Evolutionary conservation across 2,797 vertebrate species (phyloP).

Genomic region (Pangasius mekongensis): DNA sequence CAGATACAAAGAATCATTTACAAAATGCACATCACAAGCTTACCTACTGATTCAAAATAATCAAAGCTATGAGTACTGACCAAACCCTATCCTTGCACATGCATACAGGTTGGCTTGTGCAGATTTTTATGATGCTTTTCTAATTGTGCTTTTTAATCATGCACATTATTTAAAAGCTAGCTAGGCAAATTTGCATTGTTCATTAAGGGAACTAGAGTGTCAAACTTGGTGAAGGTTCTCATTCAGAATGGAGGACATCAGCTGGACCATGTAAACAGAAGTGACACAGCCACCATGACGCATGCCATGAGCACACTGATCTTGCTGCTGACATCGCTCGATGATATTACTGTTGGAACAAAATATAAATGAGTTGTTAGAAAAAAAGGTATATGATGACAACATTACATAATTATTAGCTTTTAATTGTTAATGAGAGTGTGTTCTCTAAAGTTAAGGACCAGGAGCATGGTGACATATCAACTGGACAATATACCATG

Average conservation of each 20-base stretch:
- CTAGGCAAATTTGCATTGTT: not conserved
- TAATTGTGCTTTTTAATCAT: too few species aligned
- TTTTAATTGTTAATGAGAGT: not conserved
- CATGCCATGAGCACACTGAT: slow-evolving; percentile 56
- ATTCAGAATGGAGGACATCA: not conserved
- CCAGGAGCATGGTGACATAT: not conserved
- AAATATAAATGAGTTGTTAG: not conserved
- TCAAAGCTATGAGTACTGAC: not conserved
- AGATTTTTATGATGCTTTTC: not conserved
- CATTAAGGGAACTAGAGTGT: not conserved
- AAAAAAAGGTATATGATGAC: too few species aligned
- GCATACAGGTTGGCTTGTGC: not conserved
- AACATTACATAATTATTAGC: not conserved
- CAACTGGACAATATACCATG: not conserved
- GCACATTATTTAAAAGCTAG: not conserved
- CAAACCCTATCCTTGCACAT: not conserved
- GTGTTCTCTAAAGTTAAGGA: not conserved
- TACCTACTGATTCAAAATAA: not conserved
- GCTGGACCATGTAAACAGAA: slow-evolving; percentile 46
- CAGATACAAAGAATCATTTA: not conserved
- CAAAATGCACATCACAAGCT: not conserved
- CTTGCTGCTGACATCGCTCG: slow-evolving; percentile 53
- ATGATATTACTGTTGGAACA: slow-evolving; percentile 27
- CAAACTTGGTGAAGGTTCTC: not conserved
- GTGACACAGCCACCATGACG: slow-evolving; percentile 56